Base-by-base conservation (phyloP, 2,797 vertebrate genomes). In the Okamejei kenojei region DNA sequence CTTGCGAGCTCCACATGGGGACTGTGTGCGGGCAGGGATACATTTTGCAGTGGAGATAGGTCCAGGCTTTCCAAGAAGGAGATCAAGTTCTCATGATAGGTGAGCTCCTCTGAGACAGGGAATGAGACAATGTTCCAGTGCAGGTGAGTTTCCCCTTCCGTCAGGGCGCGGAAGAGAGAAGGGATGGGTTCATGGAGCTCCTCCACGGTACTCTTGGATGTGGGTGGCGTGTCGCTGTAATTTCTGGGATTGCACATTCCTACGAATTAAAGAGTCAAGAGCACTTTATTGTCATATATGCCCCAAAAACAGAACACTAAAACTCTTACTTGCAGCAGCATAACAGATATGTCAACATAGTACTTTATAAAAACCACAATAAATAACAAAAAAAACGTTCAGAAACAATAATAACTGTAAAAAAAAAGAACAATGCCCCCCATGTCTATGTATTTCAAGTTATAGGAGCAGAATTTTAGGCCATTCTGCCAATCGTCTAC, bases 171-270 rank as follows among this genome's bases (percentile, higher is more conserved):
- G 96, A 99, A 99, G 93, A 99, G 97, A 0, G 99, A 99, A 0
- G 98, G 98, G 95, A 99, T 99, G 0, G 98, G 98, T 29, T 98
- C 98, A 35, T 98, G 98, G 93, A 99, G 95, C 95, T 99, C 99
- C 95, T 99, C 99, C 0, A 99, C 99, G 0, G 99, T 99, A 96
- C 99, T 99, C 96, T 99, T 99, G 0, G 98, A 99, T 0, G 99
- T 99, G 23, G 98, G 98, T 0, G 98, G 98, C 0, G 98, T 99
- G 96, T 99, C 99, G 7, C 97, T 99, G 94, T 99, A 99, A 96
- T 98, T 99, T 94, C 98, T 98, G 93, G 99, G 98, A 95, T 99
- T 99, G 93, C 99, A 99, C 99, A 99, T 99, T 86, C 98, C 99
- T 99, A 54, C 61, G 63, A 68, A 35, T 68, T 68, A 13, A 68